Conservation (phyloP, 2,113 vertebrate genomes). For the Ceratotherium simum region DNA sequence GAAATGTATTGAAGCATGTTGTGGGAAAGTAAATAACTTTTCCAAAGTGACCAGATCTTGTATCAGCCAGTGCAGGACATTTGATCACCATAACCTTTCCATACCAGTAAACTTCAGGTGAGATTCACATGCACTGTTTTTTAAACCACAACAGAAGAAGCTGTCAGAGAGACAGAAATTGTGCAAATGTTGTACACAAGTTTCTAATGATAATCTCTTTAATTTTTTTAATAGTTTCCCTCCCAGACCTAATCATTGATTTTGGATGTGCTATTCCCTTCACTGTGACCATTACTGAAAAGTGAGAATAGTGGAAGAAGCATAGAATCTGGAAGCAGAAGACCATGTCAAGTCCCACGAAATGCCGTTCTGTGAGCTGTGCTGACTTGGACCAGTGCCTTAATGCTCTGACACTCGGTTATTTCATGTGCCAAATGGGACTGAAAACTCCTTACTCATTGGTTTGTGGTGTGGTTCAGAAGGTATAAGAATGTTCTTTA, state of each 20-base stretch:
- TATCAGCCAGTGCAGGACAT: not conserved
- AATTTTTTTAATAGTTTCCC: not conserved
- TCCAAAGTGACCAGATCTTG: constrained; percentile 13
- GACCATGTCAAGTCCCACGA: not conserved
- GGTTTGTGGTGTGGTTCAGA: not conserved
- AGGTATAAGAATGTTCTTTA: not conserved
- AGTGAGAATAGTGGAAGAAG: not conserved
- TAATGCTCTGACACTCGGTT: not conserved
- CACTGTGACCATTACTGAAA: not conserved
- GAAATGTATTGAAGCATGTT: constrained; percentile 50
- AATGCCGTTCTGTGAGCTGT: not conserved
- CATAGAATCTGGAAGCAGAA: not conserved
- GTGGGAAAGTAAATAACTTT: constrained; percentile 58
- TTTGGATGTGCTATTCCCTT: not conserved
- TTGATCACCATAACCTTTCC: constrained; percentile 7
- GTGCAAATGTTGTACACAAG: not conserved
- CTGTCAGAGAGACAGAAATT: not conserved
- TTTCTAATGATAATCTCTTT: constrained; percentile 9
- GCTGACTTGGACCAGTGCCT: not conserved
- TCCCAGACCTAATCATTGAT: not conserved
- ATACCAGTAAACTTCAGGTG: not conserved
- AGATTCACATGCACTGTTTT: not conserved
- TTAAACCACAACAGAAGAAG: not conserved
- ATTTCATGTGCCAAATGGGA: not conserved
- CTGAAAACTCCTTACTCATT: not conserved